Base-by-base conservation (phyloP, 1,140 invertebrate genomes). In the Frieseomelitta varia region DNA sequence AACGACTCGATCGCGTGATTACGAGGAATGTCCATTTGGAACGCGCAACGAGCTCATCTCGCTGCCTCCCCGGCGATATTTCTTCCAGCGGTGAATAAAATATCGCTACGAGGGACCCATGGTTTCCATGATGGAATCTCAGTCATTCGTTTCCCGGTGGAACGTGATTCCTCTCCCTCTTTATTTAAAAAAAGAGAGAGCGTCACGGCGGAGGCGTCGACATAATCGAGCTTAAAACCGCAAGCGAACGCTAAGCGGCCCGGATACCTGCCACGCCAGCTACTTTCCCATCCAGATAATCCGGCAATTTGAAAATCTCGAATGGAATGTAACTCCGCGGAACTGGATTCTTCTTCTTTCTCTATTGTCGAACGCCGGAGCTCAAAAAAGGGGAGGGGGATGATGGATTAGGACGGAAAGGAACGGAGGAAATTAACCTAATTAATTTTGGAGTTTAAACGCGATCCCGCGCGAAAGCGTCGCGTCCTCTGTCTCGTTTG, bases 281-380 rank as follows among this genome's bases (percentile, higher is more conserved):
- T 87, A 92, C 88, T 91, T 92, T 91, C 86, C 39, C 89, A 86
- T 79, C 90, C 85, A 84, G 91, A 90, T 93, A 90, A 93, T 92
- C 92, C 87, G 85, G 90, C 91, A 93, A 92, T 93, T 93, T 92
- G 87, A 91, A 93, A 93, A 93, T 93, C 91, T 90, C 81, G 79
- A 72, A 87, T 83, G 83, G 79, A 87, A 91, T 88, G 86, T 91
- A 91, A 88, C 88, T 86, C 88, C 71, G 55, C 58, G 79, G 55
- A 82, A 61, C 61, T 68, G 19, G 79, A 79, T 74, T 72, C 67
- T 34, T 21, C 58, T 63, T 74, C 75, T 84, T 65, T 53, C 61
- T 55, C 56, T 74, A 68, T 85, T 87, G 77, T 73, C 68, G 39
- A 71, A 47, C 39, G 51, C 2, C 15, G 12, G 34, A 24, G 30